Conservation (phyloP, 2,888 invertebrate genomes). For the Acrobasis consociella region DNA sequence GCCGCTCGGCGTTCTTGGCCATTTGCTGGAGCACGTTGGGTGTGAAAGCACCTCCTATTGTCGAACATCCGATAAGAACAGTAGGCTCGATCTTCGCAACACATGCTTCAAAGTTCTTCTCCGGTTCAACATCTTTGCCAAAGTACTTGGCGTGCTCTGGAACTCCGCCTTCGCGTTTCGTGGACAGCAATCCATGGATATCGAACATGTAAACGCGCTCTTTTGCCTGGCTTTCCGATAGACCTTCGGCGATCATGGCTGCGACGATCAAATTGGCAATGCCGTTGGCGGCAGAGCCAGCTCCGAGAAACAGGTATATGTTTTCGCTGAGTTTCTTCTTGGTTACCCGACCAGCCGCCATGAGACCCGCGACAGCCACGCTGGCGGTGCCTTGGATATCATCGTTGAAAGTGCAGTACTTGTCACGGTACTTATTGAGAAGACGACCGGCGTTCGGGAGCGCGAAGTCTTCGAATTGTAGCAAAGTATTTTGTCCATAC, state of each 20-base stretch:
- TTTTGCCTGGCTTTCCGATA: conserved; percentile 87
- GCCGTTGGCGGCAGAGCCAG: conserved; percentile 93
- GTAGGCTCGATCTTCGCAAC: conserved; percentile 92
- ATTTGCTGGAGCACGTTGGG: conserved; percentile 92
- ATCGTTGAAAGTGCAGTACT: conserved; percentile 99
- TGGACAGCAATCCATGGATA: conserved; percentile 93
- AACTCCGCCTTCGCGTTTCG: conserved; percentile 84
- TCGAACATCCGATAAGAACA: conserved; percentile 97
- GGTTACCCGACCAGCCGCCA: conserved; percentile 90
- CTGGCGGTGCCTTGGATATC: conserved; percentile 99
- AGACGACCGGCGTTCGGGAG: conserved; percentile 98
- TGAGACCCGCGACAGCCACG: conserved; percentile 96
- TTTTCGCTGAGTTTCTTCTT: conserved; percentile 92
- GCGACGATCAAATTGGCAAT: conserved; percentile 95
- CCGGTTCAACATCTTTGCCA: conserved; percentile 90
- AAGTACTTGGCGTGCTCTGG: conserved; percentile 88
- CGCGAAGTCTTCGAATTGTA: conserved; percentile 98
- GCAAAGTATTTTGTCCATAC: conserved; percentile 93
- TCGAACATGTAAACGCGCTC: conserved; percentile 98
- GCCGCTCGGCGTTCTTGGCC: conserved; percentile 93
- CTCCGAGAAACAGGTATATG: conserved; percentile 95
- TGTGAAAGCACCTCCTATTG: conserved; percentile 95
- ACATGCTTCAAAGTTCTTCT: conserved; percentile 90
- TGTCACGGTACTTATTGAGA: conserved; percentile 93
- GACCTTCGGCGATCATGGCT: conserved; percentile 91